These are phyloP conservation scores for Phenganax marumi DNA, from an alignment of 92 coral and sea anemone genomes.

Conservation along the genomic window DNA sequence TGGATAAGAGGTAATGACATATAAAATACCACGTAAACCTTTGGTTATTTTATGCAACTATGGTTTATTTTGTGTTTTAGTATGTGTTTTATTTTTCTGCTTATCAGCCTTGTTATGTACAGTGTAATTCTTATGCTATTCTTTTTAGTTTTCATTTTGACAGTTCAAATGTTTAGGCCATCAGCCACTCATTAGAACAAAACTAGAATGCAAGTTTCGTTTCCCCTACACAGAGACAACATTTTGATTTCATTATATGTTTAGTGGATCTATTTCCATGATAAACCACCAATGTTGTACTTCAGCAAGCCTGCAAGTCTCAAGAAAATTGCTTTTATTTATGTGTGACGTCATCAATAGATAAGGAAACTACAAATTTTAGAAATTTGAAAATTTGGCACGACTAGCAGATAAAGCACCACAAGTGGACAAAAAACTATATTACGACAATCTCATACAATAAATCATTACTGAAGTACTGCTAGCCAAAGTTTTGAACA, in stretches of 20 bases:
- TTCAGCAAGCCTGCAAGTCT: not conserved
- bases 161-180: too few relatives aligned
- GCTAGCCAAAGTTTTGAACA: not conserved
- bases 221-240: constrained; percentile 3
- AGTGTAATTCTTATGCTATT: too few relatives aligned
- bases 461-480: not conserved
- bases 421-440: not conserved
- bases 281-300: not conserved
- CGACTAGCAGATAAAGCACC: not conserved
- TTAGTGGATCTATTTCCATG: not conserved
- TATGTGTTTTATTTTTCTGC: too few relatives aligned
- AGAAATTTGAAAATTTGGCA: too few relatives aligned
- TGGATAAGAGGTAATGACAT: too few relatives aligned
- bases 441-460: too few relatives aligned
- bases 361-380: too few relatives aligned
- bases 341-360: not conserved
- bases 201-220: not conserved
- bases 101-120: too few relatives aligned
- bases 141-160: too few relatives aligned
- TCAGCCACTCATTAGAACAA: not conserved
- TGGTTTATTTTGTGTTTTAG: too few relatives aligned
- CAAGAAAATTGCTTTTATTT: not conserved
- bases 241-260: not conserved
- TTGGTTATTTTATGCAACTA: too few relatives aligned
- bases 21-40: too few relatives aligned